Evolutionary conservation across 2,113 vertebrate genomes (phyloP), one percentile per base, ranked within the genome.

Genomic region (Equus quagga): DNA sequence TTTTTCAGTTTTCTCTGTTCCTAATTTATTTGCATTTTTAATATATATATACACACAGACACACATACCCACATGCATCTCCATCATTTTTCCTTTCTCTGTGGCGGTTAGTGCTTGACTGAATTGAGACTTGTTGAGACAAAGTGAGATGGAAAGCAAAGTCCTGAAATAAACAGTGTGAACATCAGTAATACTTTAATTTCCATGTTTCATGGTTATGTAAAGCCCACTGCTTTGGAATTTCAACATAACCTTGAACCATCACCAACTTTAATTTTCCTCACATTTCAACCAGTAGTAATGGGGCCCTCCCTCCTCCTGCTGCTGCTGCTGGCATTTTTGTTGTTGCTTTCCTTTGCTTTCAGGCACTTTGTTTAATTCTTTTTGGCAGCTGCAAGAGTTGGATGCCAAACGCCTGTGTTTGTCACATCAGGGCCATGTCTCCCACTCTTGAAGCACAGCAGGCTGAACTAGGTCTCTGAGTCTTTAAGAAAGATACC

Each of bases 161-260:
- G 97, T 85, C 76, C 95, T 91, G 93, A 96, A 96, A 96, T 96
- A 94, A 94, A 92, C 93, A 95, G 85, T 91, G 92, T 80, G 94
- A 98, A 97, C 91, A 95, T 97, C 96, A 97, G 91, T 94, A 92
- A 95, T 81, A 91, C 91, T 93, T 96, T 94, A 83, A 97, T 97
- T 96, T 96, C 96, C 96, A 96, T 96, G 95, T 96, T 97, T 93
- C 93, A 46, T 83, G 83, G 75, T 97, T 98, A 97, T 97, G 98
- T 97, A 98, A 54, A 98, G 98, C 87, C 97, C 86, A 92, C 70
- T 93, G 95, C 90, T 92, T 92, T 95, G 95, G 96, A 97, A 97
- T 97, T 98, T 97, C 97, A 97, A 97, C 97, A 98, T 72, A 97
- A 97, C 97, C 98, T 98, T 98, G 97, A 98, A 97, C 93, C 80